Evolutionary conservation across 2,888 invertebrate species (phyloP).

Genomic region (Protula sp.): DNA sequence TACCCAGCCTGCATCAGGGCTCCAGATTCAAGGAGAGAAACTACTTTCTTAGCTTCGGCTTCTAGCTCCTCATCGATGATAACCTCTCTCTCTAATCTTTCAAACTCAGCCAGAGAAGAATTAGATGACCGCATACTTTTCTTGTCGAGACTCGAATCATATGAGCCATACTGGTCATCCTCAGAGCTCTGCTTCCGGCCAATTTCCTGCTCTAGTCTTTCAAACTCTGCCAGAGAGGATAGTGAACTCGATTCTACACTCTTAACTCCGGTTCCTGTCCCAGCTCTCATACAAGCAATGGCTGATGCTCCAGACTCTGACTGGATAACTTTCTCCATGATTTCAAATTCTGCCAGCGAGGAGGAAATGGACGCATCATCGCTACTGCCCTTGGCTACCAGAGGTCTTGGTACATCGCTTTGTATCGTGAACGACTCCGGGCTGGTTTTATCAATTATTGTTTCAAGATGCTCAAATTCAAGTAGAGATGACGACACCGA

Average conservation of each 20-base stretch:
- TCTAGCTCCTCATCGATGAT: conserved; percentile 44
- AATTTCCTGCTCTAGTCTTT: conserved; percentile 76
- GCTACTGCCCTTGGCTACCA: conserved; percentile 40
- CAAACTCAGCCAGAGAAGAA: conserved; percentile 44
- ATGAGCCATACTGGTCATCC: conserved; percentile 50
- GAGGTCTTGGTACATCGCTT: not conserved
- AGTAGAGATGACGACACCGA: conserved; percentile 58
- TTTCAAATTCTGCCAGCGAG: conserved; percentile 83
- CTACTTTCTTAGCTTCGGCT: conserved; percentile 51
- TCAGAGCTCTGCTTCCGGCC: conserved; percentile 44
- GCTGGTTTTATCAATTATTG: conserved; percentile 18
- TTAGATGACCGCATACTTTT: conserved; percentile 39
- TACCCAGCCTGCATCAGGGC: conserved; percentile 28
- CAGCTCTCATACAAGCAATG: conserved; percentile 60
- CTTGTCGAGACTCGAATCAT: conserved; percentile 14
- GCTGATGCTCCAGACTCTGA: too few relatives aligned
- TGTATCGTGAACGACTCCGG: conserved; percentile 11
- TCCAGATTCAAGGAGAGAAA: conserved; percentile 47
- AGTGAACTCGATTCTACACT: conserved; percentile 40
- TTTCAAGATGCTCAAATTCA: conserved; percentile 27
- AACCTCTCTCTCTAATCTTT: conserved; percentile 34
- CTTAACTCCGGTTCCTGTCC: conserved; percentile 33
- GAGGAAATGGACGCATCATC: conserved; percentile 90
- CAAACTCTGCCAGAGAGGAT: conserved; percentile 81
- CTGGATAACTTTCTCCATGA: conserved; percentile 69